Evolutionary conservation across 2,113 vertebrate genomes (phyloP), one percentile per base, ranked within the genome.

Genomic region (Nyctereutes procyonoides): DNA sequence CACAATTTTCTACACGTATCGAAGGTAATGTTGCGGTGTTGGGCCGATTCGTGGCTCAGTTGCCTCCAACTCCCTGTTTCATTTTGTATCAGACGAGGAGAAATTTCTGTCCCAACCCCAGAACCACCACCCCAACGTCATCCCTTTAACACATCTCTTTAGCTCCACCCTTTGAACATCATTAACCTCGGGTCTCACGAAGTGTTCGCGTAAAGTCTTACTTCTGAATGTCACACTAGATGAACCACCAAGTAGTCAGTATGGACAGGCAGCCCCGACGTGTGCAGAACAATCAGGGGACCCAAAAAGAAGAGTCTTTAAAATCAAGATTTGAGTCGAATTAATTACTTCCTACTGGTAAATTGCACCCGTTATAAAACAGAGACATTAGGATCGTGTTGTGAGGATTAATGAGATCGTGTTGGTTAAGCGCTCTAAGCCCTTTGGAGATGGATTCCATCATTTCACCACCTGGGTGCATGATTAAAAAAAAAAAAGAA

Each of bases 361-460:
- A 97, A 97, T 87, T 94, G 15, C 16, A 76, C 24, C 67, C 6
- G 0, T 90, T 95, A 73, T 93, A n/a, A 94, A 97, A 62, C 30
- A 94, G 81, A 88, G 10, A 77, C n/a, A 79, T 67, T 14, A 24
- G 90, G 28, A 80, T 55, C 16, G 0, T 95, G 63, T 92, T 76
- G 43, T 94, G 92, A 96, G 84, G 74, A 96, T 90, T 95, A 97
- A 96, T 93, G 58, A 97, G 69, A 86, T 86, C 19, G 53, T 53
- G 26, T 77, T 58, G 10, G n/a, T 69, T 74, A 92, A 95, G 30
- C 62, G n/a, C 20, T 85, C 67, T 11, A 65, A 95, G 63, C 10
- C 22, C 65, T 95, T 84, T 43, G 22, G 58, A 92, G 80, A 95
- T n/a, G 48, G 76, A 95, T 71, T 93, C 32, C 38, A 58, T 88